These are phyloP conservation scores for Pelosia muscerda DNA, from an alignment of 2,888 invertebrate species.

Conservation along the genomic window DNA sequence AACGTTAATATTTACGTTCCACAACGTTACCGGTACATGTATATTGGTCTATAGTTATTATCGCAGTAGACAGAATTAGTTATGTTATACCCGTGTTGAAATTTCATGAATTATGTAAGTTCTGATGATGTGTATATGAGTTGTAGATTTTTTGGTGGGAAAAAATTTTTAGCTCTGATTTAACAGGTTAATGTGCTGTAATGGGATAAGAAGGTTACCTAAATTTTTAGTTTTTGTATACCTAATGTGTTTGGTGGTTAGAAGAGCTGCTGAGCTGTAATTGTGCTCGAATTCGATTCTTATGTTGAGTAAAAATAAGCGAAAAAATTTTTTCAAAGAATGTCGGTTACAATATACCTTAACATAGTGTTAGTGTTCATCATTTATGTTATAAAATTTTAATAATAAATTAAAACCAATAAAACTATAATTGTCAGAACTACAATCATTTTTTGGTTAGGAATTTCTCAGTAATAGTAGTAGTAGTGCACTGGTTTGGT, in stretches of 20 bases:
- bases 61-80: slow-evolving; percentile 48
- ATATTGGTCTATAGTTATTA: slow-evolving; percentile 53
- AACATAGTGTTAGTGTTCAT: too few species aligned
- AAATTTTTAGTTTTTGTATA: background rate
- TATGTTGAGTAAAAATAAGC: background rate
- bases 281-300: background rate
- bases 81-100: slow-evolving; percentile 55
- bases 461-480: too few species aligned
- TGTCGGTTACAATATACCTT: too few species aligned
- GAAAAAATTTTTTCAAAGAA: too few species aligned
- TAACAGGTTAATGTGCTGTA: slow-evolving; percentile 18
- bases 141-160: slow-evolving; percentile 23
- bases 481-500: too few species aligned
- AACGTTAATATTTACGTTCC: slow-evolving; percentile 72
- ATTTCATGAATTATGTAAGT: slow-evolving; percentile 50
- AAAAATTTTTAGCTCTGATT: slow-evolving; percentile 7
- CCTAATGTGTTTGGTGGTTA: background rate
- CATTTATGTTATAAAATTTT: too few species aligned
- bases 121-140: slow-evolving; percentile 29
- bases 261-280: background rate
- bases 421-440: too few species aligned
- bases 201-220: slow-evolving; percentile 13
- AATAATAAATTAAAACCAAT: too few species aligned
- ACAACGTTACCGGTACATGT: slow-evolving; percentile 32
- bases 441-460: too few species aligned